phyloP scores from a whole-genome alignment of 2,888 invertebrate genomes.

The Papilio demoleus region DNA sequence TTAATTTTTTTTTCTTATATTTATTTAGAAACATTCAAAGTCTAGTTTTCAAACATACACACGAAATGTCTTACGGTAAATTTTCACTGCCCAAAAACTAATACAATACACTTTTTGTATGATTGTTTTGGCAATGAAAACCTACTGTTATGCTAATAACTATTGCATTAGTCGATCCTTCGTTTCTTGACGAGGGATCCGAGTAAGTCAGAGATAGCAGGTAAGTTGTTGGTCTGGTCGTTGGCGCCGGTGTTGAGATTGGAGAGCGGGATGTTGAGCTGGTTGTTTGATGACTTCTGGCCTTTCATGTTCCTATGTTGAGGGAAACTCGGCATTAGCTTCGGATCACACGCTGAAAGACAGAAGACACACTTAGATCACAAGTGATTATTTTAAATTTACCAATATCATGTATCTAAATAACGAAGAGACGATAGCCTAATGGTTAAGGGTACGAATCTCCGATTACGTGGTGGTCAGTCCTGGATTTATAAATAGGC shows the following conservation, averaged over 20 bases:
- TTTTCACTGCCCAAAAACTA: too few species aligned
- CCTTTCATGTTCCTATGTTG: conserved; percentile 95
- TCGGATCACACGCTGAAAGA: conserved; percentile 95
- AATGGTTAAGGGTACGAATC: too few species aligned
- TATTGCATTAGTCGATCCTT: conserved; percentile 83
- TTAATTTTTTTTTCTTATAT: conserved; percentile 4
- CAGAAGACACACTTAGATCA: conserved; percentile 9
- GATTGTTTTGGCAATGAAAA: conserved; percentile 40
- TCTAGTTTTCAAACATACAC: neutral
- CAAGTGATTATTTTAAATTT: too few species aligned
- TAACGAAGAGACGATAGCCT: too few species aligned
- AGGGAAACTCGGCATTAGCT: conserved; percentile 98
- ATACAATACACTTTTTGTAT: neutral
- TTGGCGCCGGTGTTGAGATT: conserved; percentile 84
- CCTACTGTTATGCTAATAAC: neutral
- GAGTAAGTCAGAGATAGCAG: conserved; percentile 91
- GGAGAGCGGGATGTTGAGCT: conserved; percentile 73
- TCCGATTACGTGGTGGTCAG: too few species aligned
- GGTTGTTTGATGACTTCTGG: conserved; percentile 69
- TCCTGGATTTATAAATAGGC: too few species aligned
- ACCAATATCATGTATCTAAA: too few species aligned
- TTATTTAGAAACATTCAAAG: conserved; percentile 10
- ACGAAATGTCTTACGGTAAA: neutral
- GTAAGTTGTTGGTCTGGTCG: conserved; percentile 89
- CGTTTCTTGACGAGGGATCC: conserved; percentile 92